Evolutionary conservation across 1,140 invertebrate species (phyloP).

Genomic region (Vanessa tameamea): DNA sequence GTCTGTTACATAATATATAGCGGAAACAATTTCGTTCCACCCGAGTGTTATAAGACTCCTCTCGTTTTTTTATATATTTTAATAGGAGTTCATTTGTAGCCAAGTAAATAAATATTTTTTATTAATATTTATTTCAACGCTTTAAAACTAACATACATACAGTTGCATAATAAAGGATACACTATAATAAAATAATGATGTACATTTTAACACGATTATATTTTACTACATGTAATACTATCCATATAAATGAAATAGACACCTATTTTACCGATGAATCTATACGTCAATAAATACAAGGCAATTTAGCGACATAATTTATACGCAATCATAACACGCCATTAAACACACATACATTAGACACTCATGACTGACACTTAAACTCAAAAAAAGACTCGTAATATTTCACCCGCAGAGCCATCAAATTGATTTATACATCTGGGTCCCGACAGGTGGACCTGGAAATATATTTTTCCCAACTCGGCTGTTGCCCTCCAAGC

Average conservation of each 20-base stretch:
- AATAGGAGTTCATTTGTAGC: too few relatives aligned
- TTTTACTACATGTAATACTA: neutral
- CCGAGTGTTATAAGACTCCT: too few relatives aligned
- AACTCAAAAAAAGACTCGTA: neutral
- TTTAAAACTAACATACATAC: too few relatives aligned
- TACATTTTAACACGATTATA: too few relatives aligned
- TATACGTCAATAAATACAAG: neutral
- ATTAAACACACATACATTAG: constrained; percentile 15
- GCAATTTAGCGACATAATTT: neutral
- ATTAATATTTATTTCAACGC: too few relatives aligned
- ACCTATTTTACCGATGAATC: neutral
- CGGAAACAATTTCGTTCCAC: too few relatives aligned
- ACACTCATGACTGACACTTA: constrained; percentile 8
- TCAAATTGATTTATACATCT: constrained; percentile 33
- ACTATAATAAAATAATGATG: too few relatives aligned
- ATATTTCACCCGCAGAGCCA: constrained; percentile 22
- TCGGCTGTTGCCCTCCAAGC: neutral
- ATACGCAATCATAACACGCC: neutral
- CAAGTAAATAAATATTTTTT: too few relatives aligned
- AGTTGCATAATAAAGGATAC: too few relatives aligned
- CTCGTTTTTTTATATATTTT: too few relatives aligned
- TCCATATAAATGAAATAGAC: neutral
- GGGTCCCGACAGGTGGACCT: constrained; percentile 22
- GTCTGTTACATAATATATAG: too few relatives aligned
- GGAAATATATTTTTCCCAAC: constrained; percentile 24